Percentiles rank a stretch among this genome's conserved stretches.
These are phyloP conservation scores for Platysternon megacephalum DNA, from an alignment of 2,113 vertebrate species.

Conservation along the genomic window DNA sequence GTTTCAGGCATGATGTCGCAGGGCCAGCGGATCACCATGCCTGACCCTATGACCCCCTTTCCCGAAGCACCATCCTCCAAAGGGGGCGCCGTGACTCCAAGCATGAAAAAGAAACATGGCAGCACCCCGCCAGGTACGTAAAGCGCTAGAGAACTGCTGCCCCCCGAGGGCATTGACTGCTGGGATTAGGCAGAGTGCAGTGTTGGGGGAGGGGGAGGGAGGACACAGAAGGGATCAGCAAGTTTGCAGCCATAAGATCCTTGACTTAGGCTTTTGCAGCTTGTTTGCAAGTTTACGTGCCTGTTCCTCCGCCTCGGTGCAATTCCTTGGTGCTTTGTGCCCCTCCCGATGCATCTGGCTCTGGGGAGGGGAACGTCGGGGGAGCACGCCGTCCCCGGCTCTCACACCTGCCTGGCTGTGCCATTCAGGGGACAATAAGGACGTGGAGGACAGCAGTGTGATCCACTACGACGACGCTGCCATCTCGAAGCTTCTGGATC, in stretches of 20 bases:
- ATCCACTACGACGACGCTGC: slow-evolving; percentile 97
- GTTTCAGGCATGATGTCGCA: slow-evolving; percentile 79
- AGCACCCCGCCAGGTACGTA: slow-evolving; percentile 78
- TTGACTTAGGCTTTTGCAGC: background rate
- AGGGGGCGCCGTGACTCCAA: slow-evolving; percentile 64
- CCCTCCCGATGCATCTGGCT: background rate
- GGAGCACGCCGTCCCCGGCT: rapidly evolving
- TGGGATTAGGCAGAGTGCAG: background rate
- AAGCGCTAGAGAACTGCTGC: background rate
- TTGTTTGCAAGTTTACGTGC: background rate
- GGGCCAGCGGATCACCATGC: slow-evolving; percentile 71
- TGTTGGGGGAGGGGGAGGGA: background rate
- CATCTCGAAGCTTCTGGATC: slow-evolving; percentile 96
- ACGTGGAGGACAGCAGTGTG: slow-evolving; percentile 94
- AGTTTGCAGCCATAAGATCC: background rate
- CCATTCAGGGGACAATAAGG: slow-evolving; percentile 91
- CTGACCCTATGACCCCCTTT: slow-evolving; percentile 63
- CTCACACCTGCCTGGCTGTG: rapidly evolving
- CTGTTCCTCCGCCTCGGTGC: background rate
- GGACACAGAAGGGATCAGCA: background rate
- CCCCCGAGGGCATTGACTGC: background rate
- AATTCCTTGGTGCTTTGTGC: too few species aligned
- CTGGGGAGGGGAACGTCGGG: rapidly evolving
- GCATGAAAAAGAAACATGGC: slow-evolving; percentile 77
- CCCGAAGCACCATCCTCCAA: slow-evolving; percentile 67